phyloP scores from a whole-genome alignment of 2,888 invertebrate species.

The Chydorus sphaericus region DNA sequence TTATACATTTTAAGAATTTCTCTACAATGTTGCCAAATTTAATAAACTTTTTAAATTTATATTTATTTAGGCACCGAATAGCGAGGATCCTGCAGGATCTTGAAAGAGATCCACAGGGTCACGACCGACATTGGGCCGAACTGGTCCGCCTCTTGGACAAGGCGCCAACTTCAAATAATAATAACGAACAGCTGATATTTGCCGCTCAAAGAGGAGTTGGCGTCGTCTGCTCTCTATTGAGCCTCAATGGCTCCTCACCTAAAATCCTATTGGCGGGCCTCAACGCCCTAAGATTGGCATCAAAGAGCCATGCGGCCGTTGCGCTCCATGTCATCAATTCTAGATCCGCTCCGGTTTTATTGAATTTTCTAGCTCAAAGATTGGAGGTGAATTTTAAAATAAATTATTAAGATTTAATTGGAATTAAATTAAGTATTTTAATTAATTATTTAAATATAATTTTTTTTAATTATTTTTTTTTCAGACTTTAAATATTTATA shows the following conservation, averaged over 20 bases:
- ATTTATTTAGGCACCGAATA: background rate
- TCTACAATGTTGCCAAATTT: too few relatives aligned
- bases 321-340: background rate
- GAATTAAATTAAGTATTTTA: too few relatives aligned
- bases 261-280: background rate
- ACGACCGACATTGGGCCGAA: slow-evolving; percentile 1
- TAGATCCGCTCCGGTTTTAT: background rate
- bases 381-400: background rate
- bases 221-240: background rate
- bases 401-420: background rate
- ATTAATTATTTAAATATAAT: too few relatives aligned
- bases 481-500: background rate
- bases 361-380: background rate
- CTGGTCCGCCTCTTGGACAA: slow-evolving; percentile 3
- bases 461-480: too few relatives aligned
- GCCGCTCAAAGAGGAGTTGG: background rate
- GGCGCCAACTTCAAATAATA: background rate
- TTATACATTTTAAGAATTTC: too few relatives aligned
- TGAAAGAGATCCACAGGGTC: background rate
- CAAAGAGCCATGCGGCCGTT: background rate
- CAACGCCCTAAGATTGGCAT: background rate
- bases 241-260: background rate
- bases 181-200: slow-evolving; percentile 3
- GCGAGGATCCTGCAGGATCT: background rate
- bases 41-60: too few relatives aligned